Evolutionary conservation across 2,113 vertebrate genomes (phyloP), one percentile per base, ranked within the genome.

Genomic region (Cnemophilus loriae): DNA sequence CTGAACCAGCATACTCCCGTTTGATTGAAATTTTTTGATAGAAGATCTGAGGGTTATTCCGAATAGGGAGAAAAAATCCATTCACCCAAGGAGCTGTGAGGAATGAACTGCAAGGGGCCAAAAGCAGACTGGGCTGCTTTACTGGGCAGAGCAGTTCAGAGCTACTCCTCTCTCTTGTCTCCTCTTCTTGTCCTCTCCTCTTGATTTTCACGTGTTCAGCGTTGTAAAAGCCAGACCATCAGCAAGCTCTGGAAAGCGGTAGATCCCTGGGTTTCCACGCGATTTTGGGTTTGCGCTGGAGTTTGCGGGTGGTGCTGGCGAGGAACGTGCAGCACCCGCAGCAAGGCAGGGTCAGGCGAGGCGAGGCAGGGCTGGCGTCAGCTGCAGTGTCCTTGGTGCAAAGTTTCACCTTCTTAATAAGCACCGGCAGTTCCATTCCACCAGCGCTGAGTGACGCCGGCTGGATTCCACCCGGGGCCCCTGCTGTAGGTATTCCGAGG

Each of bases 291-390:
- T 41, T 37, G 16, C 41, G 1, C n/a, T 13, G 83, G 8, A 19
- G 47, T 39, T 52, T 22, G 17, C 24, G 14, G 16, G 76, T 3
- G 37, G 1, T 75, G 69, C 20, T 70, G 68, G 44, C 1, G 23
- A 33, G 82, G n/a, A 65, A 15, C 0, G 0, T 3, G 56, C 4
- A 3, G 50, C 63, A 4, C 26, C 35, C 6, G 6, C 49, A 0
- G 0, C 44, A 33, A 26, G 61, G 82, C 85, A 90, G 92, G 90
- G 85, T 88, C 88, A 78, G 69, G 77, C 65, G 10, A 91, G 76
- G 85, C 7, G 14, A 90, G 63, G 49, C 76, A 41, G 39, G 6
- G 1, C 88, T 87, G 89, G 84, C 21, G 3, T 14, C 91, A 73
- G 81, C 93, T 86, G 76, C 24, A 6, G 70, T 7, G 16, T 94